A percentile compares a stretch with the other conserved stretches of the same genome.
Evolutionary conservation across 53 echinoderm and acorn worm species (phyloP).

Genomic region (Antedon mediterranea): DNA sequence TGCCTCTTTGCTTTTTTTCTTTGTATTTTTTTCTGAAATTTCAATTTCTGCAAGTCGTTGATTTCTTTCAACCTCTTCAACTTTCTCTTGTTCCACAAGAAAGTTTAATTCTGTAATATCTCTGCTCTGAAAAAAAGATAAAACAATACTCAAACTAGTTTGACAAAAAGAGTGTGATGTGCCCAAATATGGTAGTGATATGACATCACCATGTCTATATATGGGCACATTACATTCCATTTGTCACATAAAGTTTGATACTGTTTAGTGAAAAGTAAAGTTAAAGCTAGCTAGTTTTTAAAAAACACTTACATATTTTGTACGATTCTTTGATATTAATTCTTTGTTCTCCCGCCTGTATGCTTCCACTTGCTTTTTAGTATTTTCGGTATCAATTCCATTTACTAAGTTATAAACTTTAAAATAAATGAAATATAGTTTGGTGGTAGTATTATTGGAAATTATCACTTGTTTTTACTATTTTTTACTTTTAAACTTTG

Average conservation of each 20-base stretch:
- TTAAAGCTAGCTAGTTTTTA: no score
- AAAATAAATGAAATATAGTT: neutral
- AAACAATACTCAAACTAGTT: no score
- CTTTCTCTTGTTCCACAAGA: conserved; percentile 49
- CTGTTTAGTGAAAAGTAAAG: no score
- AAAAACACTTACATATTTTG: conserved; percentile 29
- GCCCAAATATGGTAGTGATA: no score
- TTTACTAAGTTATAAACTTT: conserved; percentile 80
- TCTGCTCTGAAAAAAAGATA: conserved; percentile 33
- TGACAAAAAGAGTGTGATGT: no score
- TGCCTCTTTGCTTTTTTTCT: conserved; percentile 79
- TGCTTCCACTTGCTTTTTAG: conserved; percentile 54
- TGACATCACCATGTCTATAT: no score
- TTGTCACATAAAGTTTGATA: no score
- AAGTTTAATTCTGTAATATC: conserved; percentile 49
- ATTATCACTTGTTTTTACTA: no score
- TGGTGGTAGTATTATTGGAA: no score
- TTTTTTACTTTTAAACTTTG: no score
- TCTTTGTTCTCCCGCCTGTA: conserved; percentile 70
- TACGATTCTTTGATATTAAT: conserved; percentile 42
- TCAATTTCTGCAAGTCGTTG: conserved; percentile 46
- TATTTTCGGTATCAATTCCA: conserved; percentile 63
- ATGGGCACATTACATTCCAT: no score
- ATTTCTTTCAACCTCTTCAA: conserved; percentile 47
- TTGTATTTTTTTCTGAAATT: conserved; percentile 51